Evolutionary conservation across 2,888 invertebrate species (phyloP), one percentile per base, ranked within the genome.

Genomic region (Lasioglossum pauxillum): DNA sequence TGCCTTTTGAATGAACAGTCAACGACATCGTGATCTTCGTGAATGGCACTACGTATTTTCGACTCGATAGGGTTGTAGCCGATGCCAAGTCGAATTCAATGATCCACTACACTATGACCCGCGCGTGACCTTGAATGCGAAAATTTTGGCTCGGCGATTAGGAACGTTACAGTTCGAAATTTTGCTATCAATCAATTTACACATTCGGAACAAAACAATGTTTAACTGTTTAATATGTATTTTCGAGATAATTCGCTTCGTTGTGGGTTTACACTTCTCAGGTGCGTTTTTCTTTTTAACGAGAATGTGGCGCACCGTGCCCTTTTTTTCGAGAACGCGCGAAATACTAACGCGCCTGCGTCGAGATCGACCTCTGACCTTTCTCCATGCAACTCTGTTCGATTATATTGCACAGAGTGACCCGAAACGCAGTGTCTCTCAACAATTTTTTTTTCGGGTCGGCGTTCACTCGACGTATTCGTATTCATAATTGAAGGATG

Each of bases 311-410:
- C n/a, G 27, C 12, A 60, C 60, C 2, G 41, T 71, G n/a, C 41
- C 10, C n/a, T n/a, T 16, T 53, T 77, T 77, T 77, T n/a, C 46
- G 27, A 44, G 44, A 35, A 35, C 38, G 72, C 27, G 19, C 31
- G 23, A 73, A 69, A 77, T 27, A 10, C 38, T 7, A 7, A 27
- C 12, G 49, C 35, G 64, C 69, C 49, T 49, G 67, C 69, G 77
- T 69, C 35, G 38, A 53, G 49, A n/a, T n/a, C 69, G 69, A 53
- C 77, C 69, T 49, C 77, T 69, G 69, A 77, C 77, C 77, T 77
- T 77, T 49, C n/a, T 35, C n/a, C 53, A n/a, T 69, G 35, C 69
- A 49, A 69, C 46, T 49, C 38, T 53, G 46, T 73, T 53, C 49
- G 49, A 31, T 38, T 23, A 38, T 41, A 27, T 53, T 41, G 77